phyloP scores from a whole-genome alignment of 2,888 invertebrate genomes.

The Cetonia aurata region DNA sequence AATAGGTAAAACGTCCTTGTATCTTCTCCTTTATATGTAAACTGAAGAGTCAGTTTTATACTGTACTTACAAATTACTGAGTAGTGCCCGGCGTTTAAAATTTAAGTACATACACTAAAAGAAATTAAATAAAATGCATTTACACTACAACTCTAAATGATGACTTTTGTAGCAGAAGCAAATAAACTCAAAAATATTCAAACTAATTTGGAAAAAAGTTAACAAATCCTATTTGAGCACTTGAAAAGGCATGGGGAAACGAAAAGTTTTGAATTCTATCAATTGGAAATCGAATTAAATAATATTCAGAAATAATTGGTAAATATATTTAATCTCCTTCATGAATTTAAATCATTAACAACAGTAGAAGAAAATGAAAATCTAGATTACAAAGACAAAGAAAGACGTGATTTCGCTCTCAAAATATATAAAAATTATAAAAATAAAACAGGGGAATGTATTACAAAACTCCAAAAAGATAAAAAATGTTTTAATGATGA shows the following conservation, averaged over 20 bases:
- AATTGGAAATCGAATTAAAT: constrained; percentile 50
- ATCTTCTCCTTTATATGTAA: too few species aligned
- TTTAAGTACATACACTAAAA: too few species aligned
- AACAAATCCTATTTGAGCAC: constrained; percentile 52
- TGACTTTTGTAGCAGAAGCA: constrained; percentile 52
- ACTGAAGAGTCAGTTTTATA: too few species aligned
- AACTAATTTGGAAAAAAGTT: constrained; percentile 56
- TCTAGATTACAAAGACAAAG: constrained; percentile 59
- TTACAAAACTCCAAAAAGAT: constrained; percentile 53
- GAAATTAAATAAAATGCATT: too few species aligned
- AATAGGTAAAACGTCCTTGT: too few species aligned
- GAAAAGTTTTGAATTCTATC: constrained; percentile 48
- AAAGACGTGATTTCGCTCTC: constrained; percentile 58
- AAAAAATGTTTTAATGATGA: constrained; percentile 57
- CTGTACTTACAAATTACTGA: too few species aligned
- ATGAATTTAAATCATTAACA: constrained; percentile 51
- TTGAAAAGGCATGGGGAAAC: constrained; percentile 51
- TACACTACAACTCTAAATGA: too few species aligned
- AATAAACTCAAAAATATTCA: constrained; percentile 58
- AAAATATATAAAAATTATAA: constrained; percentile 56
- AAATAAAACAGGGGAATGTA: constrained; percentile 50
- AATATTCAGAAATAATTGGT: constrained; percentile 48
- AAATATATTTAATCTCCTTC: constrained; percentile 50
- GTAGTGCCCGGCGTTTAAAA: too few species aligned
- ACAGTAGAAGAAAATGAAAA: constrained; percentile 47